phyloP scores from a whole-genome alignment of 2,113 vertebrate genomes.

The Cercocebus atys region DNA sequence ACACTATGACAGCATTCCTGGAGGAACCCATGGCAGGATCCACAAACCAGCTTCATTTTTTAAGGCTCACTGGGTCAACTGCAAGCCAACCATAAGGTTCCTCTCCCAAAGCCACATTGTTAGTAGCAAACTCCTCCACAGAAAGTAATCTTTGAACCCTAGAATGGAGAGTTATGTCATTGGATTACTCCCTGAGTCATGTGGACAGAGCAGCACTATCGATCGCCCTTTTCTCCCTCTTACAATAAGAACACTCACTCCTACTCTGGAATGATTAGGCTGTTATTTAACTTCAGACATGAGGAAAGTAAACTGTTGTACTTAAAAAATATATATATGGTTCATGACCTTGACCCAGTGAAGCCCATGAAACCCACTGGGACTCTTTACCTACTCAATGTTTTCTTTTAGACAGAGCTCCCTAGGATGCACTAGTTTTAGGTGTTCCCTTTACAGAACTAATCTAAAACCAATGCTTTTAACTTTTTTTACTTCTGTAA shows the following conservation, averaged over 20 bases:
- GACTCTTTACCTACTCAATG: not conserved
- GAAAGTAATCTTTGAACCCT: not conserved
- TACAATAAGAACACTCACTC: not conserved
- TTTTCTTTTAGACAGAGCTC: slow-evolving; percentile 46
- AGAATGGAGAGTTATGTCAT: not conserved
- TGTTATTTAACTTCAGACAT: slow-evolving; percentile 6
- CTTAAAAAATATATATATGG: not conserved
- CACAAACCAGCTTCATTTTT: not conserved
- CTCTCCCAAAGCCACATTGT: not conserved
- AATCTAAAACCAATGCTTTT: slow-evolving; percentile 16
- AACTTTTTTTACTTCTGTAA: slow-evolving; percentile 19
- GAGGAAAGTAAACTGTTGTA: not conserved
- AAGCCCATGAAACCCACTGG: not conserved
- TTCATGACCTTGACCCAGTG: not conserved
- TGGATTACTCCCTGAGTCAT: not conserved
- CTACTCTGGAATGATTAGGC: not conserved
- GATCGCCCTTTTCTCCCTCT: not conserved
- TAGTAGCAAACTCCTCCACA: not conserved
- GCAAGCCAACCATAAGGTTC: not conserved
- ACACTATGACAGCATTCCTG: not conserved
- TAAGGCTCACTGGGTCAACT: not conserved
- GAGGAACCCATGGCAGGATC: not conserved
- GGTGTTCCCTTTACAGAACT: not conserved
- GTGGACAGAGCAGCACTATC: not conserved
- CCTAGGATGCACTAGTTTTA: not conserved